These are phyloP conservation scores for Peromyscus polionotus DNA, from an alignment of 2,113 vertebrate genomes.

Conservation along the genomic window DNA sequence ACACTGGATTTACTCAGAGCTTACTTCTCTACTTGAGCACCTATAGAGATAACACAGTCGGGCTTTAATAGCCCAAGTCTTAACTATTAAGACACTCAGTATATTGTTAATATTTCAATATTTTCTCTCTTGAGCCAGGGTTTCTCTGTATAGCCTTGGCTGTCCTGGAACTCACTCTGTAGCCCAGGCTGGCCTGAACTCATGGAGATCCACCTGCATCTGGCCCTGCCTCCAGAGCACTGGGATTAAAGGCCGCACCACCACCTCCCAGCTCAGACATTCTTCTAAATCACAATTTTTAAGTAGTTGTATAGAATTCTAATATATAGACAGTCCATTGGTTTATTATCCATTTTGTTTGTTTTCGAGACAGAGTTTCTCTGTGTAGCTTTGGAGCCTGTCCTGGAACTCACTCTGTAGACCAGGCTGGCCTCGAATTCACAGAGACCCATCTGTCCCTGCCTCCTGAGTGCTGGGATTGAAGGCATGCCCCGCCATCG, in stretches of 20 bases:
- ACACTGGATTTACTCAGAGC: background rate
- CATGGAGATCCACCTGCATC: background rate
- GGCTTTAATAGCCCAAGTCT: background rate
- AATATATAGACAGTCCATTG: background rate
- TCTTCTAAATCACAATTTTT: constrained; percentile 19
- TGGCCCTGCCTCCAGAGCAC: background rate
- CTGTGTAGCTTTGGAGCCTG: too few relatives aligned
- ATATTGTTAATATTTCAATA: background rate
- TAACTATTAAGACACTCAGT: background rate
- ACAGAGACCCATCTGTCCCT: too few relatives aligned
- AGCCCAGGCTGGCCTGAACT: background rate
- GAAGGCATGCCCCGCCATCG: too few relatives aligned
- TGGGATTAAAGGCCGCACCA: background rate
- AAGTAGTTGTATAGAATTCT: background rate
- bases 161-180: background rate
- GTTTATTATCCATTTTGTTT: background rate
- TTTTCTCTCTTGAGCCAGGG: background rate
- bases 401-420: too few relatives aligned
- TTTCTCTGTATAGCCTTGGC: background rate
- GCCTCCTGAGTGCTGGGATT: too few relatives aligned
- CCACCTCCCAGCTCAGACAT: background rate
- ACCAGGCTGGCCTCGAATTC: too few relatives aligned
- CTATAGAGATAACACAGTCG: background rate
- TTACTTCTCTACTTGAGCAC: background rate
- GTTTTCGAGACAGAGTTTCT: too few relatives aligned